These are phyloP conservation scores for Scaptomyza cyrtandrae DNA, from an alignment of 2,888 invertebrate species.

Conservation along the genomic window DNA sequence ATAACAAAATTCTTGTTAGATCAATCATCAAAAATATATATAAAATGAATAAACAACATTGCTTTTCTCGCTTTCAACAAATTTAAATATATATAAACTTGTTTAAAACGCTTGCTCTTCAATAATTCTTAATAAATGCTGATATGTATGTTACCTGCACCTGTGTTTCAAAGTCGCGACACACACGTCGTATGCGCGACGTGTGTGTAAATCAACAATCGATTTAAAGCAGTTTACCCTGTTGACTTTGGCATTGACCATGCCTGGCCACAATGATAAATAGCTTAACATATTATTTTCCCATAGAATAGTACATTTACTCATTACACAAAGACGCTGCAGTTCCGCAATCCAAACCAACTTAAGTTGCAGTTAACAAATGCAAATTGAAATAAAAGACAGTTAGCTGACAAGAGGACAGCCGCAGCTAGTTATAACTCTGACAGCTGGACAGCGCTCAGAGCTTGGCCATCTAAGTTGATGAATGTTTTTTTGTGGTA, in stretches of 20 bases:
- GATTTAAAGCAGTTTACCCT: slow-evolving; percentile 52
- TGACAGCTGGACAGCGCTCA: slow-evolving; percentile 10
- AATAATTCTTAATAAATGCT: slow-evolving; percentile 1
- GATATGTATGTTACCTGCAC: slow-evolving; percentile 35
- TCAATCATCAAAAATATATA: not conserved
- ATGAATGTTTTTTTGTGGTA: slow-evolving; percentile 20
- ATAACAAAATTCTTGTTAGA: not conserved
- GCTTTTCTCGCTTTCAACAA: not conserved
- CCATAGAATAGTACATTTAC: slow-evolving; percentile 13
- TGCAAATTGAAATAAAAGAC: slow-evolving; percentile 48
- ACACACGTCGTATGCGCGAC: slow-evolving; percentile 51
- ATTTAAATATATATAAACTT: not conserved
- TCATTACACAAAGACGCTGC: slow-evolving; percentile 19
- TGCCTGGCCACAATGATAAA: slow-evolving; percentile 43
- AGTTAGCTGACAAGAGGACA: slow-evolving; percentile 42
- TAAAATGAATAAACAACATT: slow-evolving; percentile 6
- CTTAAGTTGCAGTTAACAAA: slow-evolving; percentile 36
- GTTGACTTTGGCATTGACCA: slow-evolving; percentile 38
- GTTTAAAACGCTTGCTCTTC: slow-evolving; percentile 3
- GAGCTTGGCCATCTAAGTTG: slow-evolving; percentile 22
- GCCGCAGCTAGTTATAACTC: slow-evolving; percentile 12
- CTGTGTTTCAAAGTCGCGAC: slow-evolving; percentile 27
- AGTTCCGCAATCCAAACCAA: slow-evolving; percentile 64
- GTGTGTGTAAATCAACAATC: slow-evolving; percentile 42
- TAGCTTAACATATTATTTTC: slow-evolving; percentile 16